Percentiles rank a stretch among this genome's conserved stretches.
phyloP scores from a whole-genome alignment of 2,113 vertebrate genomes.

The Oenanthe oenanthe region DNA sequence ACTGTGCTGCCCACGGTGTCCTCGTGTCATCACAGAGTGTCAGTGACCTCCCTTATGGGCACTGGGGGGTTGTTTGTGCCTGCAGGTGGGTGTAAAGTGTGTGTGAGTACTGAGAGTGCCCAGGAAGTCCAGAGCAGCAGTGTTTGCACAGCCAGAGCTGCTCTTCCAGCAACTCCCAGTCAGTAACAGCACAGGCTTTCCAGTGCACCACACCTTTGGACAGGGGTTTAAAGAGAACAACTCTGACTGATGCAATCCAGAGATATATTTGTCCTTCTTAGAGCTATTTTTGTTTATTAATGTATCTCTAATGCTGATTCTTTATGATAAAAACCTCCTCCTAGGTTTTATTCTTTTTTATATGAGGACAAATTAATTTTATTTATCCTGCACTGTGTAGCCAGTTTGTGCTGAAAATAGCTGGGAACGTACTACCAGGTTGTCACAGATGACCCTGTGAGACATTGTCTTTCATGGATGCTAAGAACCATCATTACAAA shows the following conservation, averaged over 20 bases:
- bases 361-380: not conserved
- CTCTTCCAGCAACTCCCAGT: not conserved
- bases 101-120: fast-evolving
- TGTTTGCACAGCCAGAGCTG: not conserved
- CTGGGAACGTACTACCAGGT: not conserved
- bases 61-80: not conserved
- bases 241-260: not conserved
- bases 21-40: not conserved
- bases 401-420: not conserved
- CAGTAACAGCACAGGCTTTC: fast-evolving
- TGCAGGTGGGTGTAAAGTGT: not conserved
- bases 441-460: not conserved
- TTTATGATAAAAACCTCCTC: not conserved
- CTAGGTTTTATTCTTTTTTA: not conserved
- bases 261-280: not conserved
- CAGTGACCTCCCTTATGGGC: not conserved
- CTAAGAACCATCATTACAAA: not conserved
- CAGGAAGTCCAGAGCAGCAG: not conserved
- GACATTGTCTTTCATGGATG: not conserved
- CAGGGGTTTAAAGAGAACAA: not conserved
- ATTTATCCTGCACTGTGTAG: not conserved
- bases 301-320: not conserved
- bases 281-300: not conserved
- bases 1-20: not conserved
- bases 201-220: not conserved